Percentiles rank a stretch among this genome's conserved stretches.
These are phyloP conservation scores for Urophycis tenuis DNA, from an alignment of 2,797 vertebrate genomes.

Conservation along the genomic window DNA sequence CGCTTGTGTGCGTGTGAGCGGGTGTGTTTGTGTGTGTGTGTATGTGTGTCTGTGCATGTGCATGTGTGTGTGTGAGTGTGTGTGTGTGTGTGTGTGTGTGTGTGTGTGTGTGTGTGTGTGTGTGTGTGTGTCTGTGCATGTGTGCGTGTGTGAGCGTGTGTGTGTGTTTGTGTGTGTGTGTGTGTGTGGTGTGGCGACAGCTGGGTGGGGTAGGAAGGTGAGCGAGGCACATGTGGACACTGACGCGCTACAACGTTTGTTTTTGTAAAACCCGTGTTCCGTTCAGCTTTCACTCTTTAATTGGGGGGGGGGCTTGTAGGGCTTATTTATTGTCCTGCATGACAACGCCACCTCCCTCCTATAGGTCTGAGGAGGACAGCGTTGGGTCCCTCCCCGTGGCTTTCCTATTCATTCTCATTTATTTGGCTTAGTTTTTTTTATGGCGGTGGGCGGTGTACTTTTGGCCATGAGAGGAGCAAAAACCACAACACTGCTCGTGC, in stretches of 20 bases:
- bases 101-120: no score
- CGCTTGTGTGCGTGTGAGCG: no score
- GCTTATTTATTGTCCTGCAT: not conserved
- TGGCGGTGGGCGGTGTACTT: not conserved
- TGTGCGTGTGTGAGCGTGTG: no score
- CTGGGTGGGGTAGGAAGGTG: no score
- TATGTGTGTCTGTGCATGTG: no score
- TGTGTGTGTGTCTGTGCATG: not conserved
- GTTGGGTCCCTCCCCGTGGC: not conserved
- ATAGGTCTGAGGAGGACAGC: not conserved
- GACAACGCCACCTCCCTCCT: not conserved
- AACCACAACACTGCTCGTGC: not conserved
- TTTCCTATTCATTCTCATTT: not conserved
- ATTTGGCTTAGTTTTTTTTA: not conserved
- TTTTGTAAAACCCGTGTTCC: not conserved
- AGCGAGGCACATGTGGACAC: no score
- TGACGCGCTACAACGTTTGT: not conserved
- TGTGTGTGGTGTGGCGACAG: no score
- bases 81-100: not conserved
- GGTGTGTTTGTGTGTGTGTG: no score
- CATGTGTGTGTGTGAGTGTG: not conserved
- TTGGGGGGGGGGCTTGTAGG: not conserved
- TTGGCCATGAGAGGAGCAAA: not conserved
- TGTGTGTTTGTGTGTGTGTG: no score
- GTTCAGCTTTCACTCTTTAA: not conserved